These are phyloP conservation scores for Pherbina coryleti DNA, from an alignment of 2,888 invertebrate genomes.

Conservation along the genomic window DNA sequence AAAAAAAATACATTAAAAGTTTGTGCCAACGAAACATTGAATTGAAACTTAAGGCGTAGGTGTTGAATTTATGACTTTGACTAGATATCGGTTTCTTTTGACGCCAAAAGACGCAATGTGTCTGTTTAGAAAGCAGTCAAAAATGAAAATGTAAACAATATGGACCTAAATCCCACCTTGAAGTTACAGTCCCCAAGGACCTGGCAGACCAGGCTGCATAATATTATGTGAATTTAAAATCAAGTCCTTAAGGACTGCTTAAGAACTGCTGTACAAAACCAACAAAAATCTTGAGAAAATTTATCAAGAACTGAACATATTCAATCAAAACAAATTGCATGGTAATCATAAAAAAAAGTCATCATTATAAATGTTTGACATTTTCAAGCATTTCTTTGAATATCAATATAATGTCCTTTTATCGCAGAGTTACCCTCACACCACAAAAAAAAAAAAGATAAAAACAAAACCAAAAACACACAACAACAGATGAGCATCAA, in stretches of 20 bases:
- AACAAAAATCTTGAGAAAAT: neutral
- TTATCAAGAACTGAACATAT: conserved; percentile 34
- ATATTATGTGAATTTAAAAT: neutral
- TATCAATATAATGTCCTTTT: conserved; percentile 42
- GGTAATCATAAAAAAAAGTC: conserved; percentile 52
- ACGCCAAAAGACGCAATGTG: neutral
- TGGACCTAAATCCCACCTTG: neutral
- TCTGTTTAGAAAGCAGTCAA: no score
- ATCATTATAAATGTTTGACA: conserved; percentile 30
- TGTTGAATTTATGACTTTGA: neutral
- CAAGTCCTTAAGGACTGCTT: neutral
- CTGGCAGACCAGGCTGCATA: neutral
- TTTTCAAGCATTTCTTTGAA: conserved; percentile 10
- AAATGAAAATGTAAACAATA: no score
- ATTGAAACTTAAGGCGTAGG: neutral
- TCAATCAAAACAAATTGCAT: conserved; percentile 61
- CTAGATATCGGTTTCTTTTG: no score
- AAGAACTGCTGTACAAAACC: neutral
- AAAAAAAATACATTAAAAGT: neutral
- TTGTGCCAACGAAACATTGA: conserved; percentile 2
- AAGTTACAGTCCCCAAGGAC: neutral
- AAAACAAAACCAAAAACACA: conserved; percentile 1
- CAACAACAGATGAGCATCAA: neutral
- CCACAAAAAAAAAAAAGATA: neutral
- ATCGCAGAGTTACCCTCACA: conserved; percentile 45